phyloP scores from a whole-genome alignment of 2,888 invertebrate species.

The Macrosiphum euphorbiae region DNA sequence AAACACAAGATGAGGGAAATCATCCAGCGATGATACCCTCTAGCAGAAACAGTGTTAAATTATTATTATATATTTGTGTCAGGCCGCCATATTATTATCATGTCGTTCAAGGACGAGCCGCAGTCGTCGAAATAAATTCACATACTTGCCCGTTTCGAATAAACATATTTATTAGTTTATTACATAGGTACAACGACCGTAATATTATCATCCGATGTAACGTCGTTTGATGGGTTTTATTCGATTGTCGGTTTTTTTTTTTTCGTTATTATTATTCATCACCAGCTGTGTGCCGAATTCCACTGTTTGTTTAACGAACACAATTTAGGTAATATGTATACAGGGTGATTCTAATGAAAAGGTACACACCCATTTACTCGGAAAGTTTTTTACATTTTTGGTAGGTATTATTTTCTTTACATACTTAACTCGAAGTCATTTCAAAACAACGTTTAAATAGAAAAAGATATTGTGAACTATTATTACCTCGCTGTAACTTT shows the following conservation, averaged over 20 bases:
- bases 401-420: neutral
- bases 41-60: neutral
- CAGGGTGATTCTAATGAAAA: neutral
- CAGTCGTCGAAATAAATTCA: neutral
- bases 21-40: no score
- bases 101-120: neutral
- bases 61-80: neutral
- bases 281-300: slow-evolving; percentile 49
- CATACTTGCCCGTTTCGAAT: neutral
- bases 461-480: neutral
- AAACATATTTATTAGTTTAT: neutral
- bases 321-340: neutral
- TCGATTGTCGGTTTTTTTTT: neutral
- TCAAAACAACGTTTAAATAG: neutral
- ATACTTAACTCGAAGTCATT: neutral
- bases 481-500: neutral
- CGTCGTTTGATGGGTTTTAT: neutral
- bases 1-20: no score
- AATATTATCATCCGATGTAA: neutral
- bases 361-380: neutral
- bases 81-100: neutral
- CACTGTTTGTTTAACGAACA: slow-evolving; percentile 34
- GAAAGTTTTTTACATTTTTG: neutral
- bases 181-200: neutral
- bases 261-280: neutral